A percentile compares a stretch with the other conserved stretches of the same genome.
phyloP scores from a whole-genome alignment of 2,797 vertebrate genomes.

The Pogoniulus pusillus region DNA sequence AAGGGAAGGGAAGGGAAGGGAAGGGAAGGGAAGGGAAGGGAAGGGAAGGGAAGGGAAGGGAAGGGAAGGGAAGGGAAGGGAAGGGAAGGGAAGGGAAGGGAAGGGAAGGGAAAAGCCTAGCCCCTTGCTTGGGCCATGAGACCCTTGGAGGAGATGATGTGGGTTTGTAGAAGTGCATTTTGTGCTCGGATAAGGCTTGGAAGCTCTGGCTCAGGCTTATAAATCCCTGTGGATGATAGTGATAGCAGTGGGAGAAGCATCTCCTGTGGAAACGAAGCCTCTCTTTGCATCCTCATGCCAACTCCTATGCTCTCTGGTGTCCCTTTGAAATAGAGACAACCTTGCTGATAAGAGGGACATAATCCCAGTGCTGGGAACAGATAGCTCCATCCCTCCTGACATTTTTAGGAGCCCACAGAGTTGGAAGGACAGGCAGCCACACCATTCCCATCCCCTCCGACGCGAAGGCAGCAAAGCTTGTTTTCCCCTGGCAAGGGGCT shows the following conservation, averaged over 20 bases:
- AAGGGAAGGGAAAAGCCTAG: too few relatives aligned
- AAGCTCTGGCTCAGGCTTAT: not conserved
- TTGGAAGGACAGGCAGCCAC: not conserved
- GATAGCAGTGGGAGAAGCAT: not conserved
- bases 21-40: too few relatives aligned
- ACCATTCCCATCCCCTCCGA: not conserved
- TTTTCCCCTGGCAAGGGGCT: not conserved
- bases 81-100: too few relatives aligned
- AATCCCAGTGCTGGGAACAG: not conserved
- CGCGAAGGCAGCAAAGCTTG: not conserved
- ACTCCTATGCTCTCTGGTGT: rapidly evolving
- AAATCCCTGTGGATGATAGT: not conserved
- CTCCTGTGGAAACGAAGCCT: not conserved
- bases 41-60: too few relatives aligned
- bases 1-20: too few relatives aligned
- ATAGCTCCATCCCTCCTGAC: not conserved
- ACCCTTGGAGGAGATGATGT: rapidly evolving
- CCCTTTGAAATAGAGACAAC: not conserved
- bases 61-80: too few relatives aligned
- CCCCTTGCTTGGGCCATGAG: not conserved
- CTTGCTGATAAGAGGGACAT: not conserved
- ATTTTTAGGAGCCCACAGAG: not conserved
- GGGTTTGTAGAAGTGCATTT: not conserved
- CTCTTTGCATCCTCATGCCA: not conserved
- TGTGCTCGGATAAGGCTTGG: not conserved